A percentile compares a stretch with the other conserved stretches of the same genome.
Conservation (phyloP, 2,888 invertebrate species). For the Matsumyia berberina region DNA sequence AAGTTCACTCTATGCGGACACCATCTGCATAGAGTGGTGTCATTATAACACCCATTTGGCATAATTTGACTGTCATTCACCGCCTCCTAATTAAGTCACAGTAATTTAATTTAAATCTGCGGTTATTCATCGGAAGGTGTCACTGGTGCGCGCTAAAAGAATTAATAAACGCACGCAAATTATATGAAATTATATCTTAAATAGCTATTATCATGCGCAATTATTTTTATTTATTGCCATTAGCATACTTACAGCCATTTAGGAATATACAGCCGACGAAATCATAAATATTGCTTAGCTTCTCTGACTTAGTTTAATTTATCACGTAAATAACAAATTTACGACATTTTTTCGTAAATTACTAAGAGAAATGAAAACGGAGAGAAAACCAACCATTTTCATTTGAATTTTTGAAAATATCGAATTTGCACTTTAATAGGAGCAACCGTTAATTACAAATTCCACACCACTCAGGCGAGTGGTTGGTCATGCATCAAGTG, state of each 20-base stretch:
- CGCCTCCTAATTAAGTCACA: constrained; percentile 46
- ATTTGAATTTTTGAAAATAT: background rate
- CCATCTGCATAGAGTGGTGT: background rate
- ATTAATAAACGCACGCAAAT: constrained; percentile 35
- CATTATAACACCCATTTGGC: constrained; percentile 42
- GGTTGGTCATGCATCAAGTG: background rate
- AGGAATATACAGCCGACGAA: constrained; percentile 39
- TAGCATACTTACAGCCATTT: background rate
- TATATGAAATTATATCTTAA: constrained; percentile 24
- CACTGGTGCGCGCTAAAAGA: constrained; percentile 26
- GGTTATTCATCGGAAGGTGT: constrained; percentile 46
- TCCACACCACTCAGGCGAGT: background rate
- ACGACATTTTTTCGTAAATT: background rate
- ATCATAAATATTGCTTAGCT: constrained; percentile 57
- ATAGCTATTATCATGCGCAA: constrained; percentile 34
- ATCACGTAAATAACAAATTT: constrained; percentile 24
- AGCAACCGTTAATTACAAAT: background rate
- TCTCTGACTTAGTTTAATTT: constrained; percentile 47
- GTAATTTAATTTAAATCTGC: constrained; percentile 40
- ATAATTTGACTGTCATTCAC: constrained; percentile 38
- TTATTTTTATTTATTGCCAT: constrained; percentile 57
- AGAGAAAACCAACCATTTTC: no score
- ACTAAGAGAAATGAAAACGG: background rate
- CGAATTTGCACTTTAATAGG: background rate
- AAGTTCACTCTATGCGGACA: no score